Base-by-base conservation (phyloP, 2,113 vertebrate species). In the Bubalus kerabau region DNA sequence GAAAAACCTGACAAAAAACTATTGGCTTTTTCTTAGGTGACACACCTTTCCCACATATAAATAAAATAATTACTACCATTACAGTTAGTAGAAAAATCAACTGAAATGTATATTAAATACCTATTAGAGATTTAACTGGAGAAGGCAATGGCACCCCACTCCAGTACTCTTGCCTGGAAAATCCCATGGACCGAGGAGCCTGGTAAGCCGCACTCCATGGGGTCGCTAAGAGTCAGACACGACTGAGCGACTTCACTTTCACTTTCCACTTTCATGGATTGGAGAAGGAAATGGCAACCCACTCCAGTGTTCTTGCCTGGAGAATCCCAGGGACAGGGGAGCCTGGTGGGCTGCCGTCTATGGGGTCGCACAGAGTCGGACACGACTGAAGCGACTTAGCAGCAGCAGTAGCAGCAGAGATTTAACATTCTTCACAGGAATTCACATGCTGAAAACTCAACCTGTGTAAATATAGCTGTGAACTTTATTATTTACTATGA, bases 401-500 rank as follows among this genome's bases (percentile, higher is more conserved):
- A 62, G 59, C 28, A 62, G 57, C 24, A 59, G 60, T 7, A 62
- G 60, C 28, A 15, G 60, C 60, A 96, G 36, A 94, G 46, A 67
- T 91, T 92, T 95, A 95, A 95, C n/a, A 80, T 95, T 97, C 80
- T 97, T 97, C 62, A 93, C 52, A 84, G 83, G 71, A 94, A 80
- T 97, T 95, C 46, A 92, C 56, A 87, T 64, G 36, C 87, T 97
- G 21, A 74, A 92, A 97, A 83, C 64, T 60, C 54, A 94, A 43
- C 26, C 78, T 90, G 46, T 87, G 88, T 54, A 96, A 97, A 97
- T 84, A 95, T 2, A 97, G 83, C 46, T 40, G 80, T 74, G 74
- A 95, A 94, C 90, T 92, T 94, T 94, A 97, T 92, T 94, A 97
- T 95, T 98, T 92, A 95, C 85, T 92, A 43, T 86, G 48, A 94